phyloP scores from a whole-genome alignment of 2,797 vertebrate genomes.

The Oryzias sinensis region DNA sequence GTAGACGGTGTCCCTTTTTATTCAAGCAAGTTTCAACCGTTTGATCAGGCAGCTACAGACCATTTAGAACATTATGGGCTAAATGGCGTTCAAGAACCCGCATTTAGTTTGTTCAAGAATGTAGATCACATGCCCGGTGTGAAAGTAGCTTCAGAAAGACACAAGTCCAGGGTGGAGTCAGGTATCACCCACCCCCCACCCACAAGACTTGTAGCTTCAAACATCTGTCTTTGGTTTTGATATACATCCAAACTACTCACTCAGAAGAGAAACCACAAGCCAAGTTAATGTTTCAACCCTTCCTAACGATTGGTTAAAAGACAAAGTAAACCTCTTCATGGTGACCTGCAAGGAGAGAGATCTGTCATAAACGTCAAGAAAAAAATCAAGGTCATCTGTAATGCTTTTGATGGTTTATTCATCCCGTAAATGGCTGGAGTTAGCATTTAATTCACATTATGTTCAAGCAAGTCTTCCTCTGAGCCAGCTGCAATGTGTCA shows the following conservation, averaged over 20 bases:
- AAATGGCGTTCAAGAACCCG: too few species aligned
- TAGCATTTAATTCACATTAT: conserved; percentile 42
- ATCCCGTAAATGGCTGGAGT: conserved; percentile 22
- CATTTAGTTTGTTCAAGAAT: too few species aligned
- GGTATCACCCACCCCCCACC: too few species aligned
- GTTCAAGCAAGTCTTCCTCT: conserved; percentile 27
- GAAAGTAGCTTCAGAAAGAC: too few species aligned
- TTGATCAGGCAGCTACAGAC: too few species aligned
- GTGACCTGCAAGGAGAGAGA: conserved; percentile 33
- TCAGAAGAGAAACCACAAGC: conserved; percentile 41
- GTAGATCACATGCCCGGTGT: too few species aligned
- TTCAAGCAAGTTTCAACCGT: too few species aligned
- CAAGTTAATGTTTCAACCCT: conserved; percentile 51
- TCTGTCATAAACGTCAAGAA: conserved; percentile 32
- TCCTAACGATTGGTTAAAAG: conserved; percentile 43
- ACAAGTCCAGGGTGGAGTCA: too few species aligned
- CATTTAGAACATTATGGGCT: too few species aligned
- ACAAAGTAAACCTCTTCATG: conserved; percentile 44
- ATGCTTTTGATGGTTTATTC: conserved; percentile 47
- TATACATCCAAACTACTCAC: conserved; percentile 41
- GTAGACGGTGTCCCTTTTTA: too few species aligned
- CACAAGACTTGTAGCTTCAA: too few species aligned
- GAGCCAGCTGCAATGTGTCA: conserved; percentile 48
- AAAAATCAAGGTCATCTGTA: conserved; percentile 40
- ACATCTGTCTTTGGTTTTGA: conserved; percentile 46